Base-by-base conservation (phyloP, 2,888 invertebrate genomes). In the Creontiades dilutus region DNA sequence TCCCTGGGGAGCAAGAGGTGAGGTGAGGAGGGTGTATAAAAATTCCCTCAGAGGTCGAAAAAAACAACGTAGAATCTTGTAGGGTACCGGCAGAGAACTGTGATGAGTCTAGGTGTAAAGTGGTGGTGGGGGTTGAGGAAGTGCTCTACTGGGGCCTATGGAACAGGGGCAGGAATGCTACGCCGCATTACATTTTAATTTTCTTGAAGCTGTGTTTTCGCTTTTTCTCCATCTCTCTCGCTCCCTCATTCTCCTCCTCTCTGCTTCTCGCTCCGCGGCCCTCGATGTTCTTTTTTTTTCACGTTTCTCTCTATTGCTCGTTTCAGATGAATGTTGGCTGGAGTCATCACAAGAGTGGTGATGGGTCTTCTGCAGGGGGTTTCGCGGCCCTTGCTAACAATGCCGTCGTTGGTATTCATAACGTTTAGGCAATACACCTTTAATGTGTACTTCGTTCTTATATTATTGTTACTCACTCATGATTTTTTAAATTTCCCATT, bases 171-270 rank as follows among this genome's bases (percentile, higher is more conserved):
- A 19, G 46, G 47, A 78, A 78, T 78, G 47, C 78, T 47, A n/a
- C 46, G 78, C 78, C 78, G 78, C 78, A 78, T 78, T 46, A 78
- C 78, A 46, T 78, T 78, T 78, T 78, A 78, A 78, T 78, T 78
- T 37, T 78, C 68, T 23, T 68, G 46, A 46, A 78, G 46, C 78
- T n/a, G 46, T 78, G 37, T 19, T 46, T 46, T 19, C 78, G 4
- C 37, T 16, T 28, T 28, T 76, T 28, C 27, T n/a, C n/a, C 4
- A 28, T 28, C 12, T 28, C 13, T 28, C 19, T 61, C 61, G 9
- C n/a, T 9, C 3, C 3, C 9, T 7, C 9, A 19, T 78, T 78
- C 16, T 28, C 19, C 19, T 19, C 12, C 16, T 28, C 27, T n/a
- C n/a, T 11, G 27, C 12, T 7, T 23, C 12, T 23, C 16, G 11